These are phyloP conservation scores for Cotesia congregata DNA, from an alignment of 2,888 invertebrate species.

Conservation along the genomic window DNA sequence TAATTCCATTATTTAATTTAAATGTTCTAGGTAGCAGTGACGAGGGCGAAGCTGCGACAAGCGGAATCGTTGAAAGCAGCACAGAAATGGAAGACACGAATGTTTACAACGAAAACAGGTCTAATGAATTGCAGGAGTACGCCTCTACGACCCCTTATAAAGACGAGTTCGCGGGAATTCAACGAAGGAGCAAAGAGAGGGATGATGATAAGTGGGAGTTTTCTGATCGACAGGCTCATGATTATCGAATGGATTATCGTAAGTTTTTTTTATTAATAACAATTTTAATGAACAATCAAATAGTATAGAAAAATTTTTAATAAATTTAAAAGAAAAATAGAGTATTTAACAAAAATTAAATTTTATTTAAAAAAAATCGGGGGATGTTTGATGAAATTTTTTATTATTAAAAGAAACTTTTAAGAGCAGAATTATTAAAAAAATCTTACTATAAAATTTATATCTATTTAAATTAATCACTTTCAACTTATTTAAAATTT, in stretches of 20 bases:
- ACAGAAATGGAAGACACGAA: conserved; percentile 51
- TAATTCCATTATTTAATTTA: neutral
- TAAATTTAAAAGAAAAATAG: neutral
- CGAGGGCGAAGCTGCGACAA: conserved; percentile 73
- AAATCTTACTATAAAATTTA: too few relatives aligned
- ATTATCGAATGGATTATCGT: conserved; percentile 55
- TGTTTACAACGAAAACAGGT: conserved; percentile 19
- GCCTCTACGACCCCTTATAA: conserved; percentile 46
- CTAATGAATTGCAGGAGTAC: conserved; percentile 37
- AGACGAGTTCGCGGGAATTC: conserved; percentile 57
- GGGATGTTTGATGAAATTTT: too few relatives aligned
- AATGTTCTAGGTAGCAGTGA: conserved; percentile 68
- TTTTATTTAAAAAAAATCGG: too few relatives aligned
- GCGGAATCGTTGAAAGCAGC: conserved; percentile 71
- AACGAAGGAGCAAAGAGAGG: conserved; percentile 51
- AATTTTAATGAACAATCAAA: too few relatives aligned
- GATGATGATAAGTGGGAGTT: conserved; percentile 41
- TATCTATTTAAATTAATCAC: too few relatives aligned
- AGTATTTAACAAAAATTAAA: too few relatives aligned
- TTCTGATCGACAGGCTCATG: conserved; percentile 38
- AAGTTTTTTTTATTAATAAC: conserved; percentile 42
- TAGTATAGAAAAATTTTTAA: neutral
- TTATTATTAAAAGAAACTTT: too few relatives aligned
- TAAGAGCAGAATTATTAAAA: too few relatives aligned
- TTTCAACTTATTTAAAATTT: too few relatives aligned